Base-by-base conservation (phyloP, 30 jellyfish, hydroid and myxozoan genomes). In the Mastigias papua region DNA sequence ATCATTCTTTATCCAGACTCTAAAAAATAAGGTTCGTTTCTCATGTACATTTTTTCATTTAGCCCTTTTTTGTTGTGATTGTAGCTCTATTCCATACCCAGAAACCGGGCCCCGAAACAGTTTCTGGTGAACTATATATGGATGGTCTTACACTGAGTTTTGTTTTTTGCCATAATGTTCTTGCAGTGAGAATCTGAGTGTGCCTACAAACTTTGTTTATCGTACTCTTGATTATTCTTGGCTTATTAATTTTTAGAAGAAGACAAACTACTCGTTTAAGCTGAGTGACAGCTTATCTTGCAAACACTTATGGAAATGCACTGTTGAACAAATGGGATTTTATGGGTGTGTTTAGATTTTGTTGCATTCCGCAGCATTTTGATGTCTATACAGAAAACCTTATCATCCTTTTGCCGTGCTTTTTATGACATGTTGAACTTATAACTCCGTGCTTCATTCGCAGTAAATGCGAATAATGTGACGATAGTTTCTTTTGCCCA, bases 261-360 rank as follows among this genome's bases (percentile, higher is more conserved):
- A 96, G 94, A 91, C 97, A 31, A 96, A 96, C 71, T 96, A 96
- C 82, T 90, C 97, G 16, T 96, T 96, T 79, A 93, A 97, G 21
- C 83, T 96, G 73, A 90, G 74, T 63, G 99, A 96, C 81, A 85
- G 92, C 46, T 94, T 97, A 8, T 95, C 98, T 0, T 90, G 99
- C 68, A 96, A 91, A 48, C 99, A 96, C 51, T 60, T 96, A 23
- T 90, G 99, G 98, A 96, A 88, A 75, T 96, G 99, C 87, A 78
- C 98, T 22, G 97, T 86, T 25, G 99, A 96, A 58, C 99, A 96
- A 58, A 90, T 90, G 96, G 93, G 98, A 30, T 96, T 96, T 79
- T 96, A 96, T 84, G 88, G 97, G 99, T 96, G 25, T 5, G 54
- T 42, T 15, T 0, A 42, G 11, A 42, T 4, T 42, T 42, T 42